Base-by-base conservation (phyloP, 30 jellyfish, hydroid and myxozoan genomes). In the Aurelia aurita region DNA sequence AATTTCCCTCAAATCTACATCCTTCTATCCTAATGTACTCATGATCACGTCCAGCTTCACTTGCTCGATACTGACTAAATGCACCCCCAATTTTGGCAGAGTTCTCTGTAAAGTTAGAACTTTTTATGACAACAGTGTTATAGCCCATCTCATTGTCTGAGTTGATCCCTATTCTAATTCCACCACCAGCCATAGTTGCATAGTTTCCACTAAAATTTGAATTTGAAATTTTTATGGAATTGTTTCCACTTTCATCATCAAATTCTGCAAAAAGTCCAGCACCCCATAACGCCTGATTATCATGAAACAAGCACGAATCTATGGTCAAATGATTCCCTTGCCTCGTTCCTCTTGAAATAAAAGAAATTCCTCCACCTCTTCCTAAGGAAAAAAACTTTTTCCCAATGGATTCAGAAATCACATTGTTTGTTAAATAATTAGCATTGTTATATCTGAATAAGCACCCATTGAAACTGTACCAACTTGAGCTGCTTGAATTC, bases 231-330 rank as follows among this genome's bases (percentile, higher is more conserved):
- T 27, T 78, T 4, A 90, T 7, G 5, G 31, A 16, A 35, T 82
- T 83, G 28, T 22, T 46, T 19, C 65, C 79, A 57, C 84, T 72
- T 43, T 34, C 51, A 58, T 77, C 91, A 34, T 68, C 47, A 55
- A 82, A 72, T 70, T 70, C 87, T n/a, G 55, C 81, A 74, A 57
- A 90, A 27, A 82, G 13, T 22, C 95, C 97, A 28, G 95, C 95
- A 25, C 97, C 97, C 97, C 97, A 90, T 26, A 81, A 44, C 12
- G 97, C 97, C 54, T 32, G 29, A 58, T 90, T 90, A 6, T 57
- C 54, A 51, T 22, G 27, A 68, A 90, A 90, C 22, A 23, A 3
- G 35, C 88, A 81, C 1, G 65, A 28, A 9, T 69, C 34, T 13
- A 90, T 63, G 62, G 0, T 44, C 34, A 90, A 19, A 16, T 29